Conservation (phyloP, 2,888 invertebrate species). For the Calliopum simillimum region DNA sequence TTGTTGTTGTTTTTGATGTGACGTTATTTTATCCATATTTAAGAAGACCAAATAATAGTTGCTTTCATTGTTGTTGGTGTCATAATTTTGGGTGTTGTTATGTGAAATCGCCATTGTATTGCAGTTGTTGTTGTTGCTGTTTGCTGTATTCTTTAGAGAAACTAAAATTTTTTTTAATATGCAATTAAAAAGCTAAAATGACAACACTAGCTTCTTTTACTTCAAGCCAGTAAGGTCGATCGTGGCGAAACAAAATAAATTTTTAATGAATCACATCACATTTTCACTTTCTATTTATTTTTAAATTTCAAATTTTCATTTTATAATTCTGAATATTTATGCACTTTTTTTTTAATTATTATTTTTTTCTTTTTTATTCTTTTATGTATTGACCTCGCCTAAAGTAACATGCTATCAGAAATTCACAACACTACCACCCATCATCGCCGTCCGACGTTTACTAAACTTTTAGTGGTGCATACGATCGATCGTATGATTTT, state of each 20-base stretch:
- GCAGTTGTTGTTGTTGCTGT: too few relatives aligned
- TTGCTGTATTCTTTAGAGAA: too few relatives aligned
- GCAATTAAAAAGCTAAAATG: too few relatives aligned
- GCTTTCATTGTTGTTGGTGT: conserved; percentile 15
- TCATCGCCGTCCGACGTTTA: conserved; percentile 21
- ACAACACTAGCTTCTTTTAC: too few relatives aligned
- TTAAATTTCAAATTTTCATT: too few relatives aligned
- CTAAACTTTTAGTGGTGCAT: background rate
- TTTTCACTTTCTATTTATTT: too few relatives aligned
- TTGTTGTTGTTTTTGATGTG: conserved; percentile 9
- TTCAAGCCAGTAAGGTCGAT: too few relatives aligned
- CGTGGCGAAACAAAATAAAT: too few relatives aligned
- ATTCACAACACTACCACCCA: conserved; percentile 12
- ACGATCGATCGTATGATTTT: conserved; percentile 20
- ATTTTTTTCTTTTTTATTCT: background rate
- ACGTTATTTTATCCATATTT: background rate
- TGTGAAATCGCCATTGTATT: background rate
- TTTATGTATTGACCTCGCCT: background rate
- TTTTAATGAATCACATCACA: too few relatives aligned
- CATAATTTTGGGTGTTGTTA: background rate
- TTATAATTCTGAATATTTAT: too few relatives aligned
- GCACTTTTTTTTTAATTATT: background rate
- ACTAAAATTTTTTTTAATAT: too few relatives aligned
- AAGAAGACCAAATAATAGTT: background rate
- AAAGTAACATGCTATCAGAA: too few relatives aligned